A percentile compares a stretch with the other conserved stretches of the same genome.
Conservation (phyloP, 2,888 invertebrate genomes). For the Fabriciana adippe region DNA sequence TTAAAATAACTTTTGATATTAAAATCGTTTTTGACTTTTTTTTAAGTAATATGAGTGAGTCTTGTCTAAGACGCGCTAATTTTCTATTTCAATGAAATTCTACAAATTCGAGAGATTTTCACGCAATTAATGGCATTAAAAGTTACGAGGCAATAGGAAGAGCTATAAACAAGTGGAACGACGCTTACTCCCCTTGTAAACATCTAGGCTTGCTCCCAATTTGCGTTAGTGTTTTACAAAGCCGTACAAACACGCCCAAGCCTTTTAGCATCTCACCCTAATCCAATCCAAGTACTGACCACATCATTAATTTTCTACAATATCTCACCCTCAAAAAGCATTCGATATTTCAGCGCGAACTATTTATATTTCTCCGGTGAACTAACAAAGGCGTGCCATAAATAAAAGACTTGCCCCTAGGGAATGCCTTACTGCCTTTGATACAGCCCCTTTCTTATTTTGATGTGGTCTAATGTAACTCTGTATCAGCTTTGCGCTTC, state of each 20-base stretch:
- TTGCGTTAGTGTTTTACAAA: constrained; percentile 71
- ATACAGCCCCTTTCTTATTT: constrained; percentile 79
- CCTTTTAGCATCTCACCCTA: constrained; percentile 77
- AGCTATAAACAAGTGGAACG: constrained; percentile 20
- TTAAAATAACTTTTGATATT: constrained; percentile 17
- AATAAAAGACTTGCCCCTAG: constrained; percentile 70
- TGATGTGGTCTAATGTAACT: constrained; percentile 74
- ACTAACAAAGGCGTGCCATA: constrained; percentile 76
- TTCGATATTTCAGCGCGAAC: constrained; percentile 76
- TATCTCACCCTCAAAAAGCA: constrained; percentile 76
- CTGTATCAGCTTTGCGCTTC: constrained; percentile 70
- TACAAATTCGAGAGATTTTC: not conserved
- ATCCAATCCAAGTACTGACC: constrained; percentile 78
- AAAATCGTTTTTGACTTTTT: not conserved
- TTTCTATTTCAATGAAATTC: not conserved
- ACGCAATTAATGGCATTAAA: not conserved
- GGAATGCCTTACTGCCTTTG: constrained; percentile 78
- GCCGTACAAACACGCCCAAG: constrained; percentile 67
- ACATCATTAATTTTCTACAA: constrained; percentile 80
- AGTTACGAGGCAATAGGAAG: constrained; percentile 12
- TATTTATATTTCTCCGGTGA: constrained; percentile 76
- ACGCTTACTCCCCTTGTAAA: constrained; percentile 30
- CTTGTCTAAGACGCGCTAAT: not conserved
- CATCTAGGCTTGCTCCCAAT: constrained; percentile 46
- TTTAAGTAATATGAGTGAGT: too few species aligned